These are phyloP conservation scores for Lissocephala sabroskyi DNA, from an alignment of 2,888 invertebrate species.

Conservation along the genomic window DNA sequence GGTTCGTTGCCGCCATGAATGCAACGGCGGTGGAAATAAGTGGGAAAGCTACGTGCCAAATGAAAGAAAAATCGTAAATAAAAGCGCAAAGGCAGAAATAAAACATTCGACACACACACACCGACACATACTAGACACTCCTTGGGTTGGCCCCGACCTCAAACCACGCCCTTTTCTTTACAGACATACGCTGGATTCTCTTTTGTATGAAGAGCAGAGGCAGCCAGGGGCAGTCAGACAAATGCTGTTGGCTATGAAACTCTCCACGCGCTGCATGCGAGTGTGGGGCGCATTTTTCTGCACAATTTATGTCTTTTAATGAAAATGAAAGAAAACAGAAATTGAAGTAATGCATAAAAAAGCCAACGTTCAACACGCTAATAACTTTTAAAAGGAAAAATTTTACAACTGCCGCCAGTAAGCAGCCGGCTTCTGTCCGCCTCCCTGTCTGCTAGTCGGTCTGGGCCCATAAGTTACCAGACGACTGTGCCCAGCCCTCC, in stretches of 20 bases:
- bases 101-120: constrained; percentile 30
- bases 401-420: constrained; percentile 34
- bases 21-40: constrained; percentile 31
- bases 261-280: no score
- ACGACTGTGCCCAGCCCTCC: not conserved
- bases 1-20: constrained; percentile 27
- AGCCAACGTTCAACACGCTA: constrained; percentile 48
- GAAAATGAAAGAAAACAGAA: constrained; percentile 39
- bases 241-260: no score
- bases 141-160: no score
- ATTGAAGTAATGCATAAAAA: constrained; percentile 12
- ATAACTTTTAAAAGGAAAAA: constrained; percentile 60
- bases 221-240: not conserved
- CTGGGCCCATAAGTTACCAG: constrained; percentile 27
- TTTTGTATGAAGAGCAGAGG: not conserved
- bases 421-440: not conserved
- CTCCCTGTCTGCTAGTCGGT: constrained; percentile 8
- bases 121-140: constrained; percentile 24
- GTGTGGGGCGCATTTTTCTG: constrained; percentile 49
- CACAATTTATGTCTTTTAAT: constrained; percentile 66
- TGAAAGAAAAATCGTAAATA: constrained; percentile 52
- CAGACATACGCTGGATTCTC: not conserved
- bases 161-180: no score
- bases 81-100: constrained; percentile 58
- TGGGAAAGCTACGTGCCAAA: constrained; percentile 22